Percentiles rank a stretch among this genome's conserved stretches.
phyloP scores from a whole-genome alignment of 2,797 vertebrate genomes.

The Zalophus californianus region DNA sequence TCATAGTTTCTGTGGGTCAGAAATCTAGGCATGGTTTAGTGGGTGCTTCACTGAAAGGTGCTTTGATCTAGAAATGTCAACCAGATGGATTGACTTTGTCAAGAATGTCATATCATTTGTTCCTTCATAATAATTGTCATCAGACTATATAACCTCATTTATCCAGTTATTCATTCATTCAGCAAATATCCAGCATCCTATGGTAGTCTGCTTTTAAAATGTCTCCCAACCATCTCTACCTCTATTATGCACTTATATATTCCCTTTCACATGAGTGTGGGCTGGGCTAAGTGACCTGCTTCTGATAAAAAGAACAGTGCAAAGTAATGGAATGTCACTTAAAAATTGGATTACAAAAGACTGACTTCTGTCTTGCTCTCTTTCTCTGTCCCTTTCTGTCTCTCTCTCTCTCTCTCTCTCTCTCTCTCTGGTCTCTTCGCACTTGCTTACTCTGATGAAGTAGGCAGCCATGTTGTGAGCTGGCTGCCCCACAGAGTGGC shows the following conservation, averaged over 20 bases:
- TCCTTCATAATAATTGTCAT: neutral
- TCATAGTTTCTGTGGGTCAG: neutral
- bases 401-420: neutral
- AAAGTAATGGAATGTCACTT: neutral
- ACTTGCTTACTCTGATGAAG: neutral
- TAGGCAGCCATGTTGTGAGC: neutral
- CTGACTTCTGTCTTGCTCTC: neutral
- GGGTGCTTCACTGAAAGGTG: neutral
- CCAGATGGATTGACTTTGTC: neutral
- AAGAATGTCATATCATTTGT: too few relatives aligned
- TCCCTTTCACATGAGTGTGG: neutral
- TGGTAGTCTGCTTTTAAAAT: neutral
- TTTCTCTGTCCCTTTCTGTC: neutral
- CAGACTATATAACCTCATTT: neutral
- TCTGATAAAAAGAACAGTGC: neutral
- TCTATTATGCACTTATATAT: too few relatives aligned
- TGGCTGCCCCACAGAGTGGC: neutral
- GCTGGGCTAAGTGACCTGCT: neutral
- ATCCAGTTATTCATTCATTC: neutral
- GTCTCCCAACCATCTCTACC: neutral
- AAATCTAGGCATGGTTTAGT: neutral
- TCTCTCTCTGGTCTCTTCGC: neutral
- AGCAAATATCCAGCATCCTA: neutral
- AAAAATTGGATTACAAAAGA: neutral
- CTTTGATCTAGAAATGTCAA: neutral